Conservation (phyloP, 2,113 vertebrate genomes). For the Anser cygnoides region DNA sequence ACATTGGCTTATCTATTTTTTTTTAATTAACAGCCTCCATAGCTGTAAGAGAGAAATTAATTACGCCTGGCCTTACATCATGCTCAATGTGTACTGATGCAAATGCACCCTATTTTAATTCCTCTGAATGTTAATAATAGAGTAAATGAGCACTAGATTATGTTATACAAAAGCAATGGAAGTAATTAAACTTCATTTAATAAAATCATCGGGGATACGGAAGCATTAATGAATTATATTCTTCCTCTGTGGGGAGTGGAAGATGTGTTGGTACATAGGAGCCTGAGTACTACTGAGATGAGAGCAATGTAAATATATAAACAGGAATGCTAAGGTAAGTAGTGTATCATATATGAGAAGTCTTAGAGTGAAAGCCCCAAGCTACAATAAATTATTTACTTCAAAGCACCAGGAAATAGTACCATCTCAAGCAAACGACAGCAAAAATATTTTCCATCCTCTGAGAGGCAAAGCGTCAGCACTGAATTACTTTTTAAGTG, state of each 20-base stretch:
- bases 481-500: slow-evolving; percentile 9
- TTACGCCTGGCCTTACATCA: slow-evolving; percentile 32
- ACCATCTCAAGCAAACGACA: slow-evolving; percentile 25
- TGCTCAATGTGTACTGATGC: slow-evolving; percentile 48
- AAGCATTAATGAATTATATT: slow-evolving; percentile 45
- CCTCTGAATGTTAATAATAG: slow-evolving; percentile 53
- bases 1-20: not conserved
- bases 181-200: slow-evolving; percentile 70
- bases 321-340: slow-evolving; percentile 33
- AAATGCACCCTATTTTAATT: slow-evolving; percentile 56
- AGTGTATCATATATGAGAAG: slow-evolving; percentile 3
- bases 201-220: slow-evolving; percentile 54
- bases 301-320: slow-evolving; percentile 53
- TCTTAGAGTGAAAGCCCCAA: slow-evolving; percentile 32
- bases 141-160: slow-evolving; percentile 62
- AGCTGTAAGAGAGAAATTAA: slow-evolving; percentile 50
- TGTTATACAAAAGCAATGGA: slow-evolving; percentile 63
- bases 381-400: slow-evolving; percentile 61
- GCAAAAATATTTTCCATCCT: slow-evolving; percentile 36
- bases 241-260: slow-evolving; percentile 31
- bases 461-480: slow-evolving; percentile 10
- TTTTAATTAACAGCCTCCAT: not conserved
- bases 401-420: slow-evolving; percentile 44
- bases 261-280: not conserved
- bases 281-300: not conserved